These are phyloP conservation scores for Chaetops frenatus DNA, from an alignment of 2,113 vertebrate species.

Conservation along the genomic window DNA sequence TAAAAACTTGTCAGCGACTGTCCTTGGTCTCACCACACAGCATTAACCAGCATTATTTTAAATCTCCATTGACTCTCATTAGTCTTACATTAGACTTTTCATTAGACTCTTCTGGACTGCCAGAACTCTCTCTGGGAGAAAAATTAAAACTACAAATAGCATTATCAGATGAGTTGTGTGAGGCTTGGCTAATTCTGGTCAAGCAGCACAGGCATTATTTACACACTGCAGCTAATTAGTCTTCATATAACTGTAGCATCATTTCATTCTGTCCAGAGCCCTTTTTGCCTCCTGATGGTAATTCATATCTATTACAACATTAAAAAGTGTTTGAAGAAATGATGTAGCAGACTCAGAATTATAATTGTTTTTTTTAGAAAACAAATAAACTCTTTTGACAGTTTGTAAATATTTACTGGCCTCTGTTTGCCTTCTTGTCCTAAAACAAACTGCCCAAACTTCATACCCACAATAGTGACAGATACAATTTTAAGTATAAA, in stretches of 20 bases:
- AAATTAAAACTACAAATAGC: background rate
- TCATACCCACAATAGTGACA: background rate
- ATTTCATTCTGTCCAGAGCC: conserved; percentile 7
- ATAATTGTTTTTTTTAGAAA: background rate
- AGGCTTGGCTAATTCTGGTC: background rate
- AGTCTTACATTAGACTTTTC: background rate
- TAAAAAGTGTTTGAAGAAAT: background rate
- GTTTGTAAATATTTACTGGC: background rate
- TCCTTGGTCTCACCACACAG: background rate
- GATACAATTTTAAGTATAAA: background rate
- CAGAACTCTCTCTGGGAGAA: conserved; percentile 11
- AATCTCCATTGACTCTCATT: background rate
- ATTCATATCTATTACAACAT: conserved; percentile 39
- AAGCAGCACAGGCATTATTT: conserved; percentile 13
- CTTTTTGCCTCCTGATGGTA: conserved; percentile 2
- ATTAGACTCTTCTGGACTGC: background rate
- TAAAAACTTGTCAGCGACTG: background rate
- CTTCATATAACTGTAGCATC: background rate
- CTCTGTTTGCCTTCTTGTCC: background rate
- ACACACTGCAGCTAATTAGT: background rate
- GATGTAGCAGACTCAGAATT: background rate
- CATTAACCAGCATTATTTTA: background rate
- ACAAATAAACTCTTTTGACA: background rate
- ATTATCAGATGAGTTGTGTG: background rate
- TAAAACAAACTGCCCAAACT: background rate